A percentile compares a stretch with the other conserved stretches of the same genome.
Conservation (phyloP, 2,113 vertebrate species). For the Bostrychus sinensis region DNA sequence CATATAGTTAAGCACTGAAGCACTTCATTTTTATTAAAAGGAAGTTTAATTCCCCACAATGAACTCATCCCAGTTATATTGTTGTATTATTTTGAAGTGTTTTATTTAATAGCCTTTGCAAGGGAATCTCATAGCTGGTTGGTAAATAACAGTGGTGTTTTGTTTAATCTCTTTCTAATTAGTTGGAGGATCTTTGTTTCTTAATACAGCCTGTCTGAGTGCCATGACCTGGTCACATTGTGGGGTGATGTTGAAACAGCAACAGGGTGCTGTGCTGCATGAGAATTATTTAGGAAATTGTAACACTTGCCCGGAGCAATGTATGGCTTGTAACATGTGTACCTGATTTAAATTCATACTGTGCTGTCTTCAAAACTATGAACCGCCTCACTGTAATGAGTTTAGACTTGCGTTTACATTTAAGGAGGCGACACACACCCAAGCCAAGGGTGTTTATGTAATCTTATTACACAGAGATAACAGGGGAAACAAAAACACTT, state of each 20-base stretch:
- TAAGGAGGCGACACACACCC: constrained; percentile 36
- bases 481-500: constrained; percentile 49
- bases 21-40: no score
- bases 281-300: background rate
- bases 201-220: constrained; percentile 21
- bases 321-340: background rate
- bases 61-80: no score
- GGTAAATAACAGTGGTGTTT: constrained; percentile 6
- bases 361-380: no score
- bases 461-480: constrained; percentile 48
- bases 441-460: constrained; percentile 62
- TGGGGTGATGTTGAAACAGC: constrained; percentile 5
- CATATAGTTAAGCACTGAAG: background rate
- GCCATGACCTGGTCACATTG: constrained; percentile 28
- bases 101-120: background rate
- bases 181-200: constrained; percentile 16
- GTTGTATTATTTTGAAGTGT: no score
- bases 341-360: no score
- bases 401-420: constrained; percentile 49
- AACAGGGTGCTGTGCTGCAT: background rate
- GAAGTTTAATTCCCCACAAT: no score
- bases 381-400: constrained; percentile 9
- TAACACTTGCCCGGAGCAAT: background rate
- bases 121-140: background rate
- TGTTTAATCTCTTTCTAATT: constrained; percentile 42